These are phyloP conservation scores for Acanthopagrus latus DNA, from an alignment of 2,797 vertebrate genomes.

Conservation along the genomic window DNA sequence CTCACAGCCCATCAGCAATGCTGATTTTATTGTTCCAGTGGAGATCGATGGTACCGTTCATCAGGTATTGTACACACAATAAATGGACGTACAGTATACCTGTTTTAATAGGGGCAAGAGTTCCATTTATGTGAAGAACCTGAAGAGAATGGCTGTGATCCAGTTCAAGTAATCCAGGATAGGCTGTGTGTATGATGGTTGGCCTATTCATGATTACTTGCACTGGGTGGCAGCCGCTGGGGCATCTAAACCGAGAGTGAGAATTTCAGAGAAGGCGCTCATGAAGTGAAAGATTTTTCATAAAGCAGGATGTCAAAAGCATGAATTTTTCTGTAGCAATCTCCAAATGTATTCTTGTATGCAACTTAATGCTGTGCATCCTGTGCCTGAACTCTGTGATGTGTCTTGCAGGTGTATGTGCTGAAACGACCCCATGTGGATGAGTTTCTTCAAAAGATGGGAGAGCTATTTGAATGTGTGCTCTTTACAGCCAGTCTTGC, in stretches of 20 bases:
- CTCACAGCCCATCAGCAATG: slow-evolving; percentile 95
- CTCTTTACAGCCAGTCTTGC: slow-evolving; percentile 98
- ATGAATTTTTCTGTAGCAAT: not conserved
- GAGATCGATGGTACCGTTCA: slow-evolving; percentile 99
- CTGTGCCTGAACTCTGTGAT: not conserved
- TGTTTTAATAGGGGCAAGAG: not conserved
- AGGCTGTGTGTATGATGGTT: slow-evolving; percentile 94
- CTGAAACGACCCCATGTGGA: slow-evolving; percentile 97
- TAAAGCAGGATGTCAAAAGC: not conserved
- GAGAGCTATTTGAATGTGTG: slow-evolving; percentile 97
- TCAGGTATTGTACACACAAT: slow-evolving; percentile 86
- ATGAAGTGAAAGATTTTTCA: not conserved
- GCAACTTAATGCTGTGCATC: not conserved
- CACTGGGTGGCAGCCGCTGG: slow-evolving; percentile 87
- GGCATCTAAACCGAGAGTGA: slow-evolving; percentile 18
- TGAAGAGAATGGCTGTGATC: slow-evolving; percentile 84
- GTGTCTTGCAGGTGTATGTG: slow-evolving; percentile 91
- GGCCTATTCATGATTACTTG: slow-evolving; percentile 99
- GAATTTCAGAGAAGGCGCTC: not conserved
- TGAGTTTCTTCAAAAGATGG: slow-evolving; percentile 97
- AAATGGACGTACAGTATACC: not conserved
- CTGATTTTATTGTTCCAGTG: slow-evolving; percentile 98
- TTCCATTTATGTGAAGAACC: slow-evolving; percentile 20
- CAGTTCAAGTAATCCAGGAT: slow-evolving; percentile 99
- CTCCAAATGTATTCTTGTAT: not conserved